A percentile compares a stretch with the other conserved stretches of the same genome.
Conservation (phyloP, 1,140 invertebrate species). For the Colletes latitarsis region DNA sequence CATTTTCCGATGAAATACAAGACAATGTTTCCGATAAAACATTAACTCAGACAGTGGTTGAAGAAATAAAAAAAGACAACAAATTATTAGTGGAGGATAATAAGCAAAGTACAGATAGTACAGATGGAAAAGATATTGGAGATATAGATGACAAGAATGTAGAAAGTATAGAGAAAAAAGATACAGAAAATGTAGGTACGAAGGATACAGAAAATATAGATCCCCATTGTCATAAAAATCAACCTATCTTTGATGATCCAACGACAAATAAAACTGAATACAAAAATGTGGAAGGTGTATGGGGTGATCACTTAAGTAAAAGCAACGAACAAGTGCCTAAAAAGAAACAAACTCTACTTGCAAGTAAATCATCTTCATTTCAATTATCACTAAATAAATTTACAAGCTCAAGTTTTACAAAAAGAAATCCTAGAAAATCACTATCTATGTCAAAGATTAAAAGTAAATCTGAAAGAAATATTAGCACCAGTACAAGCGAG, state of each 20-base stretch:
- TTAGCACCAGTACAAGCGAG: background rate
- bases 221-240: slow-evolving; percentile 65
- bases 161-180: slow-evolving; percentile 51
- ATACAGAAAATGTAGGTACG: background rate
- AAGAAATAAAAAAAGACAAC: slow-evolving; percentile 16
- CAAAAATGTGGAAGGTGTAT: slow-evolving; percentile 79
- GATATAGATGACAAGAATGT: slow-evolving; percentile 15
- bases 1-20: slow-evolving; percentile 65
- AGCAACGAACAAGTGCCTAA: slow-evolving; percentile 64
- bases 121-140: background rate
- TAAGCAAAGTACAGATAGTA: background rate
- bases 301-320: slow-evolving; percentile 84
- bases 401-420: slow-evolving; percentile 84
- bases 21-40: slow-evolving; percentile 56
- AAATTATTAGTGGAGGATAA: background rate
- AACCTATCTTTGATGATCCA: background rate
- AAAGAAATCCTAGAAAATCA: slow-evolving; percentile 89
- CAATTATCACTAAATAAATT: slow-evolving; percentile 87
- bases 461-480: slow-evolving; percentile 53
- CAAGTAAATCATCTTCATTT: slow-evolving; percentile 76
- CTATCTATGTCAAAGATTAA: slow-evolving; percentile 74
- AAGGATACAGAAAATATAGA: slow-evolving; percentile 61
- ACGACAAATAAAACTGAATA: slow-evolving; percentile 28
- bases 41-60: slow-evolving; percentile 24
- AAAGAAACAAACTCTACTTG: slow-evolving; percentile 68